Conservation (phyloP, 2,888 invertebrate species). For the Cremastinae sp. region DNA sequence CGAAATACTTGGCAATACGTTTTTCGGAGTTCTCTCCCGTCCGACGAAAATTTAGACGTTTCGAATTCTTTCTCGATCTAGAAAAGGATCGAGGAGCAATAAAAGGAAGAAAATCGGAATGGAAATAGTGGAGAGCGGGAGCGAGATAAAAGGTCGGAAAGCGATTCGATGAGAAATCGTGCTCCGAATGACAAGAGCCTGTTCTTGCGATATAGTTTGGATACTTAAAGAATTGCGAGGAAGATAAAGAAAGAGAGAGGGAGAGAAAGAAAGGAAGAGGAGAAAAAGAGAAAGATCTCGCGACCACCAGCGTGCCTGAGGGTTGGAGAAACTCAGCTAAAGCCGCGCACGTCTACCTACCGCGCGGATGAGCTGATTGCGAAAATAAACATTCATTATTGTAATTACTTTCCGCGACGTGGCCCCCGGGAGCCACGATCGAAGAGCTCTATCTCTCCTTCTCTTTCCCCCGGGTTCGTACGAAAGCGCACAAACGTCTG, state of each 20-base stretch:
- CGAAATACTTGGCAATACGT: neutral
- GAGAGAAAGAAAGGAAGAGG: slow-evolving; percentile 60
- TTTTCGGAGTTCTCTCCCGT: neutral
- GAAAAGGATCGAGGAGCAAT: slow-evolving; percentile 57
- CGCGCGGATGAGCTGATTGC: slow-evolving; percentile 76
- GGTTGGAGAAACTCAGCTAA: slow-evolving; percentile 67
- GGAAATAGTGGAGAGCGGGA: slow-evolving; percentile 43
- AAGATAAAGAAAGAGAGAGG: slow-evolving; percentile 39
- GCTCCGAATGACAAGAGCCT: slow-evolving; percentile 61
- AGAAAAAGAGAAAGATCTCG: slow-evolving; percentile 19
- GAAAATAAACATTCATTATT: slow-evolving; percentile 79
- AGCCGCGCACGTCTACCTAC: slow-evolving; percentile 71
- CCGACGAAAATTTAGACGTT: slow-evolving; percentile 50
- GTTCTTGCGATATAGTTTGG: slow-evolving; percentile 38
- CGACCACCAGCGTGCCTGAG: slow-evolving; percentile 63
- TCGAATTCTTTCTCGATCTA: slow-evolving; percentile 42
- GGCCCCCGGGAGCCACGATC: slow-evolving; percentile 68
- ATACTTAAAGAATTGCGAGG: slow-evolving; percentile 39
- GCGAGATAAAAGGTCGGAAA: slow-evolving; percentile 51
- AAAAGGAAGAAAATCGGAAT: slow-evolving; percentile 47
- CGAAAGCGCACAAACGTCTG: slow-evolving; percentile 26
- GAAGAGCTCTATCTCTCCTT: slow-evolving; percentile 46
- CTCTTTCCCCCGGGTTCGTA: slow-evolving; percentile 1
- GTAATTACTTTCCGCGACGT: slow-evolving; percentile 77
- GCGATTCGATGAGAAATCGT: slow-evolving; percentile 60